Base-by-base conservation (phyloP, 2,113 vertebrate genomes). In the Neofelis nebulosa region DNA sequence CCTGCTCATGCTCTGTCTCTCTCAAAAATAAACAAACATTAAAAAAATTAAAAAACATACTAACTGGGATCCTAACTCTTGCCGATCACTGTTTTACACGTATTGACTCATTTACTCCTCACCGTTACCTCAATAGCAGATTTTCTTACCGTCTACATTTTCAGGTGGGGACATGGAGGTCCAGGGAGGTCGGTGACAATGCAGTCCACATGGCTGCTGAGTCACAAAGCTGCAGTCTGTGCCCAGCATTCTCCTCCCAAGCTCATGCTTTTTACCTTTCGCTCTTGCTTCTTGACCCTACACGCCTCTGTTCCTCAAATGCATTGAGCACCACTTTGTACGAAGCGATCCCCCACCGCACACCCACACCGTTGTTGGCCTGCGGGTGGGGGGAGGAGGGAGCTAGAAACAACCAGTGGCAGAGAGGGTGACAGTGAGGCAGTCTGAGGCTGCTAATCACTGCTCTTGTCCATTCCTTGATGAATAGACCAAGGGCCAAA, bases 251-350 rank as follows among this genome's bases (percentile, higher is more conserved):
- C 78, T 4, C 18, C 36, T 65, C 8, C 63, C 6, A 5, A 31
- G 65, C 31, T 66, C 36, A 5, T 10, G 5, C 61, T 66, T 38
- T 63, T 69, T 4, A 13, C 52, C 41, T 80, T 63, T n/a, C 61
- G 3, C 82, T 36, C 4, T 23, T 52, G 1, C 19, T 84, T 76
- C 3, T 1, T 0, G 1, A 4, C 50, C 16, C 1, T 12, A 33
- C 6, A 2, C 2, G 1, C 31, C 11, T n/a, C 27, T 55, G 21
- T 92, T 45, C 61, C 89, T 78, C 78, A 31, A 11, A 12, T 16
- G 33, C 50, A 31, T 0, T 29, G 38, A 41, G 48, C 27, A 1
- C 78, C 14, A 1, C 57, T 36, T n/a, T 55, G 76, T 69, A 45
- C 33, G 16, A 27, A 13, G 38, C 33, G 14, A 13, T 18, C 33